A percentile compares a stretch with the other conserved stretches of the same genome.
These are phyloP conservation scores for Dynastes maya DNA, from an alignment of 2,888 invertebrate genomes.

Conservation along the genomic window DNA sequence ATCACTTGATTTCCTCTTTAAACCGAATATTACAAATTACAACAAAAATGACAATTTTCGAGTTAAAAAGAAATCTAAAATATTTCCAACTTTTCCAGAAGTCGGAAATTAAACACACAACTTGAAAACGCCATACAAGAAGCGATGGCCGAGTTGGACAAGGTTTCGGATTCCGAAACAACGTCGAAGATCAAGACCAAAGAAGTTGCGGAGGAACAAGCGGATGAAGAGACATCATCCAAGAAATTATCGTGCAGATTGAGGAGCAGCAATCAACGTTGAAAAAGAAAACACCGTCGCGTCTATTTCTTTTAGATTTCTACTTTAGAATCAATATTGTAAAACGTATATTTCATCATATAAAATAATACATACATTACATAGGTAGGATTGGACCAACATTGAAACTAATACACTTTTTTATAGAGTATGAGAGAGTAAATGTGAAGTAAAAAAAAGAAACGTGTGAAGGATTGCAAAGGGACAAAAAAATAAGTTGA, in stretches of 20 bases:
- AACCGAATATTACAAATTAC: background rate
- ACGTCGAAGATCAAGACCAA: constrained; percentile 62
- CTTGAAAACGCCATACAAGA: constrained; percentile 94
- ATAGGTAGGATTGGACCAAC: constrained; percentile 65
- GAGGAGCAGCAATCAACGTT: constrained; percentile 73
- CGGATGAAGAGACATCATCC: constrained; percentile 48
- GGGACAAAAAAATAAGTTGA: constrained; percentile 37
- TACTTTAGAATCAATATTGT: too few relatives aligned
- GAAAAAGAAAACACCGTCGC: constrained; percentile 14
- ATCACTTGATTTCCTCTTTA: background rate
- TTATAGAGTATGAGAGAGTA: constrained; percentile 26
- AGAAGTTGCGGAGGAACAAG: constrained; percentile 51
- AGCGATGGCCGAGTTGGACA: constrained; percentile 91
- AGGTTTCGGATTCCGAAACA: constrained; percentile 72
- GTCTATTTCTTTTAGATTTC: background rate
- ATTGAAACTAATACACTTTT: constrained; percentile 60
- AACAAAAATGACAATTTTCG: background rate
- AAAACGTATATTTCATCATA: constrained; percentile 6
- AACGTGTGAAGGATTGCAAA: constrained; percentile 48
- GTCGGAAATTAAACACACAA: constrained; percentile 92
- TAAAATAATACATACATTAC: constrained; percentile 2
- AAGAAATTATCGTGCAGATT: constrained; percentile 70
- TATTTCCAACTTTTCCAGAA: constrained; percentile 74
- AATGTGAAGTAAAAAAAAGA: constrained; percentile 30
- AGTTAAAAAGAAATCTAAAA: background rate